These are phyloP conservation scores for Copsychus sechellarum DNA, from an alignment of 2,113 vertebrate genomes.

Conservation along the genomic window DNA sequence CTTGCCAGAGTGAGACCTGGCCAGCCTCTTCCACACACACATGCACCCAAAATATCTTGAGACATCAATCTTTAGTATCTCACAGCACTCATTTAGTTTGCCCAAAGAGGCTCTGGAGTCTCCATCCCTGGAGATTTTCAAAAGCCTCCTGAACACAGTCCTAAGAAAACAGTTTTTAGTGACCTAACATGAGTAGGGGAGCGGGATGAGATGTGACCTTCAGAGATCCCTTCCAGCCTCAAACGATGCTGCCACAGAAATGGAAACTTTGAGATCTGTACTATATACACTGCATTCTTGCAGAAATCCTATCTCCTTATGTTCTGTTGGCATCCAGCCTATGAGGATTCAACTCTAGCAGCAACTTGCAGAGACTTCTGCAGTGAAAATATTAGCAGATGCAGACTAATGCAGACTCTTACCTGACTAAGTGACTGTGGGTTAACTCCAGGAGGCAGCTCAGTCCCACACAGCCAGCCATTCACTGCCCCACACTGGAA, in stretches of 20 bases:
- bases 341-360: not conserved
- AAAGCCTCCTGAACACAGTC: fast-evolving
- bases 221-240: not conserved
- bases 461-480: not conserved
- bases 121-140: not conserved
- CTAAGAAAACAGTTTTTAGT: not conserved
- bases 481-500: fast-evolving
- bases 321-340: not conserved
- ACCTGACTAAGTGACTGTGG: not conserved
- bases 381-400: not conserved
- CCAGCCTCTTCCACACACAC: not conserved
- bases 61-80: not conserved
- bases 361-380: not conserved
- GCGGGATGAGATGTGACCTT: not conserved
- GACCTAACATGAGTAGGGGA: not conserved
- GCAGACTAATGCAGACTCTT: not conserved
- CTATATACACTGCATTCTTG: not conserved
- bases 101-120: not conserved
- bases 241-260: not conserved
- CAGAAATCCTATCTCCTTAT: not conserved
- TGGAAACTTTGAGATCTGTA: not conserved
- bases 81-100: not conserved
- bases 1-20: not conserved
- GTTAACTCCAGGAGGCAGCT: not conserved
- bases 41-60: not conserved